Conservation (phyloP, 2,888 invertebrate species). For the Thymelicus lineola region DNA sequence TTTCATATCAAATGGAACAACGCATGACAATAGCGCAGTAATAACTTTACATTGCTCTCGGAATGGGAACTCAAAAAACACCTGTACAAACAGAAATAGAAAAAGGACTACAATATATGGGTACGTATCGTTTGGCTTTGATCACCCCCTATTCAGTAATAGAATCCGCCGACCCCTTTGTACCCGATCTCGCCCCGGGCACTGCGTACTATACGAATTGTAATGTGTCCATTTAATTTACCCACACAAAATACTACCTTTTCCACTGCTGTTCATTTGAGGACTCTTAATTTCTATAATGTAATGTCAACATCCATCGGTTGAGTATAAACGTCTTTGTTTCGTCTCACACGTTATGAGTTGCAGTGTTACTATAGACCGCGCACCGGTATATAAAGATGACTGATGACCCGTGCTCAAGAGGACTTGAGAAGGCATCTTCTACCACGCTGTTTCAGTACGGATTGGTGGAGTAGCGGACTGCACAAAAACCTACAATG, state of each 20-base stretch:
- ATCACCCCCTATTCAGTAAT: conserved; percentile 82
- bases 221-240: conserved; percentile 78
- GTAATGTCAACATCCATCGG: conserved; percentile 38
- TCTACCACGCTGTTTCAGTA: too few species aligned
- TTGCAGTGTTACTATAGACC: background rate
- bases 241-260: conserved; percentile 54
- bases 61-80: conserved; percentile 62
- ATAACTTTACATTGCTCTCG: conserved; percentile 59
- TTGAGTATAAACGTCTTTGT: background rate
- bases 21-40: conserved; percentile 50
- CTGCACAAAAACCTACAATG: too few species aligned
- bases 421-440: too few species aligned
- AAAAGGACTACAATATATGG: conserved; percentile 70
- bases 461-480: too few species aligned
- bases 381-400: too few species aligned
- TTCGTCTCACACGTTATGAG: background rate
- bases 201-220: conserved; percentile 51
- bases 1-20: conserved; percentile 46
- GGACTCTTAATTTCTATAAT: conserved; percentile 54
- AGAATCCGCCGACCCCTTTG: conserved; percentile 68
- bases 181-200: conserved; percentile 62
- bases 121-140: conserved; percentile 77
- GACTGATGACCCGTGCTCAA: too few species aligned
- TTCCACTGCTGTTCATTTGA: conserved; percentile 55
- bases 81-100: conserved; percentile 69